Evolutionary conservation across 2,888 invertebrate genomes (phyloP), one percentile per base, ranked within the genome.

Genomic region (Kryphioiulus occultus): DNA sequence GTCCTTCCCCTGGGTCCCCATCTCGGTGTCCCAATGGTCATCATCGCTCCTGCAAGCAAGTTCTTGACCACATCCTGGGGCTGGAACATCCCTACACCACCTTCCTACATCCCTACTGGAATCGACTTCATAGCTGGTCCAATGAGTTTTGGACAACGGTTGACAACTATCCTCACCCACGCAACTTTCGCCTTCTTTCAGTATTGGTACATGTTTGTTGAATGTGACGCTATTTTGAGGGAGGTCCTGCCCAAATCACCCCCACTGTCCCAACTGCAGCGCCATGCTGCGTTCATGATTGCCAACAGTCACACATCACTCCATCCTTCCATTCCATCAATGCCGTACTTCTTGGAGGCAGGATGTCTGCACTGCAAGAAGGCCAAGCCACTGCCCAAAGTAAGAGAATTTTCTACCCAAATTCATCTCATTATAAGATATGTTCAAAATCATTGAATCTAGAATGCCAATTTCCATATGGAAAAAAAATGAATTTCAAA

Each of bases 261-360:
- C 53, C 17, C n/a, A 53, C 94, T 95, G 0, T 95, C 95, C 89
- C 95, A 95, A 85, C 93, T 95, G 92, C 94, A 95, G 0, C 94
- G 93, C 90, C 95, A 96, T 91, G 95, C 95, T 2, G 95, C 95
- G 91, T 95, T 96, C 90, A 95, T 96, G 47, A 93, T 96, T 12
- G 96, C 96, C 91, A 96, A 96, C 91, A 95, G 95, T 22, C 96
- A 96, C 90, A 95, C 95, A 87, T 94, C 95, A 0, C 95, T 96
- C 19, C 95, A 96, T 0, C 96, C 96, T 91, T 95, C 96, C 0
- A 93, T 96, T 78, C 95, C 96, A 0, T 95, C 95, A 90, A 92
- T 96, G 90, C 96, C 96, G 0, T 96, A 96, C 91, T 95, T 96
- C 0, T 95, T 96, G 9, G 96, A 96, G 92, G 95, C 96, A 7